Percentiles rank a stretch among this genome's conserved stretches.
Evolutionary conservation across 64 coral and sea anemone species (phyloP).

Genomic region (Pachyseris speciosa): DNA sequence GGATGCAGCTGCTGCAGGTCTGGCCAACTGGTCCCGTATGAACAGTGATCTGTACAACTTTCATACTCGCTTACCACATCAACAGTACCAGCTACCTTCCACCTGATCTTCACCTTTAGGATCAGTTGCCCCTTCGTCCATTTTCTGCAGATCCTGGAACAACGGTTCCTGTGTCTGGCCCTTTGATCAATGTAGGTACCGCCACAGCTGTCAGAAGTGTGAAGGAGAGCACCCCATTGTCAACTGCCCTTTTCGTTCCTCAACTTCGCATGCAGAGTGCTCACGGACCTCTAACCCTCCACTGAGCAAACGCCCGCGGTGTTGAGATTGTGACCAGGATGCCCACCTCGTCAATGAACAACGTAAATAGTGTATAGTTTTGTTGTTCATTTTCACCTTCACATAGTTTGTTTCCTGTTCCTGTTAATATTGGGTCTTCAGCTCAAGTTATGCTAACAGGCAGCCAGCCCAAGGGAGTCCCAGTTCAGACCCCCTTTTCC

Average conservation of each 20-base stretch:
- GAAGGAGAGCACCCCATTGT: conserved; percentile 5
- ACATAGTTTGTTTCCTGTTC: no score
- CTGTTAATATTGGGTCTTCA: no score
- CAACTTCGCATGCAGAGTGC: background rate
- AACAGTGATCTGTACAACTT: conserved; percentile 34
- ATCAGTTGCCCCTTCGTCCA: background rate
- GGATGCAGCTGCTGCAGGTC: conserved; percentile 8
- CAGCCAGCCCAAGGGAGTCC: no score
- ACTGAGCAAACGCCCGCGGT: no score
- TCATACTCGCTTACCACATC: background rate
- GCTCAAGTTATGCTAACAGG: no score
- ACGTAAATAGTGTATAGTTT: no score
- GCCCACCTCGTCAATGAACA: no score
- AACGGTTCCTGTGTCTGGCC: background rate
- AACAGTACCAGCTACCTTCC: background rate
- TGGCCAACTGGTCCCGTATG: conserved; percentile 22
- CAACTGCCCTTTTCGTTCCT: background rate
- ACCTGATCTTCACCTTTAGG: background rate
- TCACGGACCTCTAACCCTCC: no score
- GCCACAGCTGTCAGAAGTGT: background rate
- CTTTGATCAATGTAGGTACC: background rate
- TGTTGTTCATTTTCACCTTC: no score
- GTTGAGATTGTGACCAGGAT: no score
- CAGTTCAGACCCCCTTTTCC: no score
- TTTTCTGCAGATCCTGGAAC: conserved; percentile 10